phyloP scores from a whole-genome alignment of 2,797 vertebrate genomes.

The Eulemur albifrons region DNA sequence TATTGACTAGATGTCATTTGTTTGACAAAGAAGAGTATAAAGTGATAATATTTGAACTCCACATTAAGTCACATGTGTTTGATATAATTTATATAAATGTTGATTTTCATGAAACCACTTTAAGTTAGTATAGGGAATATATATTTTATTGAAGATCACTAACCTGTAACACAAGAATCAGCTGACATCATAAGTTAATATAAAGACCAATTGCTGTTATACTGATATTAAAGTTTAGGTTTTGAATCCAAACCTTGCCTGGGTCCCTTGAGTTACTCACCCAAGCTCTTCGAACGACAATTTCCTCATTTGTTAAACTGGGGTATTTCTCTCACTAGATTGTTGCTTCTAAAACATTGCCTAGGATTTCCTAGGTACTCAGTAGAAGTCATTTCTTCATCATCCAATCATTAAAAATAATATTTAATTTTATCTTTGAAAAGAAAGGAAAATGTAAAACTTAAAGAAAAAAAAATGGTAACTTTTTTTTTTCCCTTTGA shows the following conservation, averaged over 20 bases:
- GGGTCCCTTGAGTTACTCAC: neutral
- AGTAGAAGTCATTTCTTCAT: neutral
- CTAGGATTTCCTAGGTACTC: neutral
- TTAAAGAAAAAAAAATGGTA: neutral
- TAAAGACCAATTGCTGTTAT: neutral
- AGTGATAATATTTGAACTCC: slow-evolving; percentile 4
- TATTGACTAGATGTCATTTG: neutral
- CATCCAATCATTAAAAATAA: neutral
- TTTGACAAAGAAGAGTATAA: neutral
- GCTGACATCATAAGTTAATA: neutral
- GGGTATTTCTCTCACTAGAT: neutral
- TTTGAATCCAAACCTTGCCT: neutral
- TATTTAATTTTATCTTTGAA: slow-evolving; percentile 32
- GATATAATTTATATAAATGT: neutral
- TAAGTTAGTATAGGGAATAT: neutral
- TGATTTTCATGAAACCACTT: slow-evolving; percentile 5
- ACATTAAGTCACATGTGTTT: neutral
- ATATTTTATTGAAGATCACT: neutral
- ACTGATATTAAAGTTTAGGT: neutral
- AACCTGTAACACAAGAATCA: neutral
- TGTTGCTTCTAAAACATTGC: neutral
- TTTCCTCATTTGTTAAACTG: neutral
- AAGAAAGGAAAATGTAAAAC: neutral
- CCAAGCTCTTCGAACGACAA: neutral
- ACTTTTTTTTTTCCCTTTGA: neutral